Base-by-base conservation (phyloP, 2,113 vertebrate genomes). In the Tapirus terrestris region DNA sequence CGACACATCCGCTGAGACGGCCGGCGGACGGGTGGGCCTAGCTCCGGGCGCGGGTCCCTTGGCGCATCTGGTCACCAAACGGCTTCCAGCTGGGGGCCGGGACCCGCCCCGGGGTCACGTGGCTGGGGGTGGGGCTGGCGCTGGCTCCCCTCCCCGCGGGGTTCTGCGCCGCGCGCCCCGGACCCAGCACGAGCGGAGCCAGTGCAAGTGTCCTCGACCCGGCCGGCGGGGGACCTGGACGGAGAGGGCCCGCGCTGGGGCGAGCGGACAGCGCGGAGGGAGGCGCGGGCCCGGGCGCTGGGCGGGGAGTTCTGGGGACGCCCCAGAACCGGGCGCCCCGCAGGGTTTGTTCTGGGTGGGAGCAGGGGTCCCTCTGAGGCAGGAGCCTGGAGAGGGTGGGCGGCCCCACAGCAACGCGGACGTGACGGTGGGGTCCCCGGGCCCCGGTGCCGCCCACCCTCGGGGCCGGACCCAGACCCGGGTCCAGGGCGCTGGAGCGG, bases 1-100 rank as follows among this genome's bases (percentile, higher is more conserved):
- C 16, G 48, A 79, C 11, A 21, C 43, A n/a, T 6, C 65, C 3
- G 1, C 39, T 5, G 45, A 36, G 31, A n/a, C 25, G 4, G 18
- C 31, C 0, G 0, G 29, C 2, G 5, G 14, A n/a, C 7, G 7
- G 53, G 80, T 5, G 23, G 31, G 8, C 67, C 58, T 61, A 8
- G n/a, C 63, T 58, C 25, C 2, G 5, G 0, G 18, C 6, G 4
- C 16, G 2, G 39, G 21, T 12, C 12, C 18, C 39, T 12, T 4
- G 21, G 27, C 1, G 0, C 63, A 11, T 14, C 79, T 58, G 53
- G 33, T 63, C 48, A 45, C 39, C 72, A 6, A 11, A 43, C 0
- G 3, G 18, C 67, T 87, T 76, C 43, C 75, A 76, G 39, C 6
- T 29, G 6, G 13, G 82, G 29, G 23, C 65, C 23, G 14, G 77